Evolutionary conservation across 2,113 vertebrate species (phyloP), one percentile per base, ranked within the genome.

Genomic region (Nasalis larvatus): DNA sequence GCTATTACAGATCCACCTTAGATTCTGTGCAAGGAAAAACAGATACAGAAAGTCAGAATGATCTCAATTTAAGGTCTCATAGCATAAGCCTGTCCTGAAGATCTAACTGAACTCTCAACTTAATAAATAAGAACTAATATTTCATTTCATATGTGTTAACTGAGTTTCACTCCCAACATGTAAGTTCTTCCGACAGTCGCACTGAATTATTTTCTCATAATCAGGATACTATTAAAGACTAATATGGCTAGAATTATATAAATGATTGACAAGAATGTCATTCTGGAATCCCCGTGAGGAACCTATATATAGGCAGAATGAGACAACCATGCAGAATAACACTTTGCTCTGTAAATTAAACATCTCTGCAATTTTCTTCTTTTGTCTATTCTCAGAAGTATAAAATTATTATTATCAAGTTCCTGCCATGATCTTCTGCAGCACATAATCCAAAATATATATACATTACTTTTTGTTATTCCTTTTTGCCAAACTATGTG

Each of bases 301-400:
- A 35, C 16, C n/a, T 66, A 4, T 25, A n/a, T 66, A 4, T 25
- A 37, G 16, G 74, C 47, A 89, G 95, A 95, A 92, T 45, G n/a
- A 76, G 27, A 73, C 14, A 25, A 63, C 6, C 32, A 13, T 91
- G 37, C 69, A 91, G 83, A 82, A 52, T 54, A 21, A 63, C 20
- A 35, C 11, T 23, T 86, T 83, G 4, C 32, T 63, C 10, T 83
- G 32, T 6, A 97, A 74, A 77, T 96, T 93, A 98, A 63, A 32
- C 71, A 96, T 63, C 12, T 92, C 40, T 92, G 40, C 54, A 42
- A n/a, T 69, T 97, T 97, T 95, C 54, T 95, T 76, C 23, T 81
- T 69, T 92, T 93, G 37, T 32, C n/a, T 97, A 35, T 74, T 94
- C 47, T 90, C 35, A 60, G 68, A 96, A 60, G 8, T 92, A 3